Conservation (phyloP, 2,888 invertebrate species). For the Lepeophtheirus nordmannii region DNA sequence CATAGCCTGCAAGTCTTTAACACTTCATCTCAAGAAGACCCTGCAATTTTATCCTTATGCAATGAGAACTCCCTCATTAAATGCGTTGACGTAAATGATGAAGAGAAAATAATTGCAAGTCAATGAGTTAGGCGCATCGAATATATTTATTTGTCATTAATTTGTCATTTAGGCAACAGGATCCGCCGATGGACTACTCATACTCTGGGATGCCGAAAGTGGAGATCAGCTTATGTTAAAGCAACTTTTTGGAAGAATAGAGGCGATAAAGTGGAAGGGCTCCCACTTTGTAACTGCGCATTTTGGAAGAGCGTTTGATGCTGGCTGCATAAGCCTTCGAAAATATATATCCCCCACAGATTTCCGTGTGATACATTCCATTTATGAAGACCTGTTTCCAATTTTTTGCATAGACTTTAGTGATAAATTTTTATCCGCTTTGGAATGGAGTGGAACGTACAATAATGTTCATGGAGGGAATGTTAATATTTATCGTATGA, state of each 20-base stretch:
- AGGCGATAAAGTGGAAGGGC: neutral
- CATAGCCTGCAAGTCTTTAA: neutral
- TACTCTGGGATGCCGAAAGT: neutral
- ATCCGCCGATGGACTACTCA: neutral
- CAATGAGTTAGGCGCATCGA: too few species aligned
- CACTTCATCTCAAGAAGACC: neutral
- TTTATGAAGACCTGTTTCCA: constrained; percentile 6
- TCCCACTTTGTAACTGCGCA: constrained; percentile 7
- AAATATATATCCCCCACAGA: neutral
- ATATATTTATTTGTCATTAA: neutral
- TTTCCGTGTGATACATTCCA: constrained; percentile 2
- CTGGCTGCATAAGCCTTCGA: constrained; percentile 6
- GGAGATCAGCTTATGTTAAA: neutral
- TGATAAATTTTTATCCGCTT: neutral
- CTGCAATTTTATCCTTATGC: neutral
- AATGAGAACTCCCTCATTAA: neutral
- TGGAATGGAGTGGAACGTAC: neutral
- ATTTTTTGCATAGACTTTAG: neutral
- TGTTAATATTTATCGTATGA: neutral
- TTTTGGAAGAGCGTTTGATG: constrained; percentile 8
- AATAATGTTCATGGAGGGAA: constrained; percentile 3
- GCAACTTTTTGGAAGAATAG: constrained; percentile 11
- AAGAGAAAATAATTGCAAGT: too few species aligned
- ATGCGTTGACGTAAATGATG: neutral
- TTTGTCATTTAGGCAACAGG: neutral